A percentile compares a stretch with the other conserved stretches of the same genome.
These are phyloP conservation scores for Neodiprion fabricii DNA, from an alignment of 1,140 invertebrate species.

Conservation along the genomic window DNA sequence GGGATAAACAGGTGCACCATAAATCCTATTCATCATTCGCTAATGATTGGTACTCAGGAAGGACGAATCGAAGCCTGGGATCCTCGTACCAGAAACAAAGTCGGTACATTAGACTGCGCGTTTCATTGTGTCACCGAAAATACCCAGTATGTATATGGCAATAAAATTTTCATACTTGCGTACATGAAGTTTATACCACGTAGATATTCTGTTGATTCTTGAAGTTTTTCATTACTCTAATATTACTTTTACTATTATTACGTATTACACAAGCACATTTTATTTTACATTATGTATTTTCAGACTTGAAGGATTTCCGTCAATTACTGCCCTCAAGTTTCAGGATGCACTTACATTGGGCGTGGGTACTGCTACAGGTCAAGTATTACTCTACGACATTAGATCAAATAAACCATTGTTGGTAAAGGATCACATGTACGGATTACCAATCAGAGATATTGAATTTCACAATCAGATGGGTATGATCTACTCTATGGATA, in stretches of 20 bases:
- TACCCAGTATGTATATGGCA: slow-evolving; percentile 58
- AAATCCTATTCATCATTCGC: slow-evolving; percentile 87
- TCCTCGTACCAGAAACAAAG: slow-evolving; percentile 77
- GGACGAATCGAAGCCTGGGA: slow-evolving; percentile 97
- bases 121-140: slow-evolving; percentile 72
- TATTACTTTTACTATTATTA: slow-evolving; percentile 4
- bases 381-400: slow-evolving; percentile 94
- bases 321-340: slow-evolving; percentile 81
- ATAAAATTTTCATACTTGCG: slow-evolving; percentile 23
- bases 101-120: slow-evolving; percentile 86
- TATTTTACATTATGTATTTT: slow-evolving; percentile 37
- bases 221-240: slow-evolving; percentile 17
- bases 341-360: slow-evolving; percentile 85
- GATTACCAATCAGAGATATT: slow-evolving; percentile 88
- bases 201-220: background rate
- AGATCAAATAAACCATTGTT: slow-evolving; percentile 87
- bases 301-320: slow-evolving; percentile 73
- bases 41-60: slow-evolving; percentile 89
- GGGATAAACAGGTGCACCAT: slow-evolving; percentile 87
- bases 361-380: slow-evolving; percentile 92
- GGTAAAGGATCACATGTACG: slow-evolving; percentile 96
- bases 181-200: background rate
- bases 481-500: slow-evolving; percentile 91
- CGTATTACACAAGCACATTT: slow-evolving; percentile 12
- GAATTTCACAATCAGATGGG: slow-evolving; percentile 85